Conservation (phyloP, 2,113 vertebrate genomes). For the Falco punctatus region DNA sequence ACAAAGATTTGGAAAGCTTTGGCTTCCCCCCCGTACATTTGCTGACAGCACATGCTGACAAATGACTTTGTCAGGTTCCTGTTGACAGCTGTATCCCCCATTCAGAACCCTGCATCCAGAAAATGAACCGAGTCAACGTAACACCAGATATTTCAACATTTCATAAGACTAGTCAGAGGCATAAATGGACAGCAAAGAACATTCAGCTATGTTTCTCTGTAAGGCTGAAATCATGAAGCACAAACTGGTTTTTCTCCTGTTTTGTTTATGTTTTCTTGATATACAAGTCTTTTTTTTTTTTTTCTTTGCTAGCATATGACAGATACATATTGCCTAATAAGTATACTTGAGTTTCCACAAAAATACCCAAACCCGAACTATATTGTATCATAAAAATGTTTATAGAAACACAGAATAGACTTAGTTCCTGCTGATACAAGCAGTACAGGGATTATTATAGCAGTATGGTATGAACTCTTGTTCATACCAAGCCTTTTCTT, state of each 20-base stretch:
- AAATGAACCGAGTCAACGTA: conserved; percentile 39
- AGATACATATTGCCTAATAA: background rate
- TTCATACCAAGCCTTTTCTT: background rate
- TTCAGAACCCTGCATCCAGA: background rate
- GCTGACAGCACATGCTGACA: conserved; percentile 11
- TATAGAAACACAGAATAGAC: background rate
- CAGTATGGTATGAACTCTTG: background rate
- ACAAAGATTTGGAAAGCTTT: conserved; percentile 21
- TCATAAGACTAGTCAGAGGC: background rate
- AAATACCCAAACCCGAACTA: background rate
- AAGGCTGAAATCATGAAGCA: background rate
- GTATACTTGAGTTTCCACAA: background rate
- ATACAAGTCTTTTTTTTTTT: background rate
- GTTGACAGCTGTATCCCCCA: background rate
- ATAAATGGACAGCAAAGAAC: background rate
- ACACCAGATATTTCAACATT: background rate
- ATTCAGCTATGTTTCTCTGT: background rate
- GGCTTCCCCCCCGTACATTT: conserved; percentile 25
- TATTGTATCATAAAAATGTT: background rate
- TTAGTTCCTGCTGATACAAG: background rate
- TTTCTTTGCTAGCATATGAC: background rate
- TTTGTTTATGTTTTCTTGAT: background rate
- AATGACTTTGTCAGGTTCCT: conserved; percentile 34
- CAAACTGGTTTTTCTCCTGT: background rate
- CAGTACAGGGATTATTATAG: background rate